phyloP scores from a whole-genome alignment of 2,797 vertebrate genomes.

The Chloroceryle inda region DNA sequence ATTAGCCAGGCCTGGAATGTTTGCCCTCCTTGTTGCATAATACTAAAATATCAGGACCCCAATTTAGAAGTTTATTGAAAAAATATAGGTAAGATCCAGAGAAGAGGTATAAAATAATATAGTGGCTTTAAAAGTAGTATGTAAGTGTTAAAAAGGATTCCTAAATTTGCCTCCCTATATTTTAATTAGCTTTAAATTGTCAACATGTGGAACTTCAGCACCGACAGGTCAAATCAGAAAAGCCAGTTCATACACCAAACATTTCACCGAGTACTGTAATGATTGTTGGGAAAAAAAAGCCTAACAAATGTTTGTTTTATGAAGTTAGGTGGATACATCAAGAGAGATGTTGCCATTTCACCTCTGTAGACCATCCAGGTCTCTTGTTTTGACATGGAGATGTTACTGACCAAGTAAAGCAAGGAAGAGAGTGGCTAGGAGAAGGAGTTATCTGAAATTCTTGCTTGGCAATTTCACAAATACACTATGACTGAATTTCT shows the following conservation, averaged over 20 bases:
- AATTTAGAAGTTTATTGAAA: background rate
- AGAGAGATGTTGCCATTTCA: background rate
- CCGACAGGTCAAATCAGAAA: background rate
- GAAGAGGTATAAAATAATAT: background rate
- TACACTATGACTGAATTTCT: background rate
- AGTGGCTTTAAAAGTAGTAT: background rate
- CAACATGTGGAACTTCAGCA: background rate
- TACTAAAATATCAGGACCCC: background rate
- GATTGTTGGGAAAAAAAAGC: background rate
- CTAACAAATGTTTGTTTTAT: background rate
- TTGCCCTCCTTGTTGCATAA: background rate
- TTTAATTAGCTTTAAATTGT: background rate
- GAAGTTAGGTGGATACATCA: rapidly evolving
- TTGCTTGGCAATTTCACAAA: background rate
- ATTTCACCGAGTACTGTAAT: background rate
- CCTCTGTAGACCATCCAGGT: background rate
- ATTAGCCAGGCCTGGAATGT: background rate
- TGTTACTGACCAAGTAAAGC: background rate
- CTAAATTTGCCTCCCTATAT: rapidly evolving
- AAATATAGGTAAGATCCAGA: background rate
- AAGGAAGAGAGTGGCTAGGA: background rate
- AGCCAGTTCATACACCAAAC: background rate
- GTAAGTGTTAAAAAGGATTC: background rate
- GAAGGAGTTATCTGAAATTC: background rate
- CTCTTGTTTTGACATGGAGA: background rate